phyloP scores from a whole-genome alignment of 2,888 invertebrate genomes.

The Pterostichus madidus region DNA sequence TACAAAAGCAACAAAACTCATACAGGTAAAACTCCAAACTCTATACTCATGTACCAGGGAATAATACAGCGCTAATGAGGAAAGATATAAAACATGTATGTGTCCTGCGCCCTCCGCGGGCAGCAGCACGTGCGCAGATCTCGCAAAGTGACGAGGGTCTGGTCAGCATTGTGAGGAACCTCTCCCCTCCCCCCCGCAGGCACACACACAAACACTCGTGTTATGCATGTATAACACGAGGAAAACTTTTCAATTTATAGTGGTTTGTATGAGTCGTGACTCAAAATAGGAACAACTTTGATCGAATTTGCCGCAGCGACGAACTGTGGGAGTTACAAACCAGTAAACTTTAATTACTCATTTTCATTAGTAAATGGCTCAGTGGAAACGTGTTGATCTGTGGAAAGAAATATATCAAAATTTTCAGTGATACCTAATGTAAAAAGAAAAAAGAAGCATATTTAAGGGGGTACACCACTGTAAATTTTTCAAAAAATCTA shows the following conservation, averaged over 20 bases:
- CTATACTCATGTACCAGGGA: not conserved
- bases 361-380: too few species aligned
- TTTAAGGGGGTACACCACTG: too few species aligned
- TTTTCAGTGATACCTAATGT: too few species aligned
- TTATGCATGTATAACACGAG: not conserved
- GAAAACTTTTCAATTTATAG: conserved; percentile 8
- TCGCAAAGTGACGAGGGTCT: conserved; percentile 1
- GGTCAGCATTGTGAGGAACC: not conserved
- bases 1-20: not conserved
- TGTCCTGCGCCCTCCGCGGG: not conserved
- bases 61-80: conserved; percentile 7
- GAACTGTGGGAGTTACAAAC: too few species aligned
- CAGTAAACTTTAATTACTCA: too few species aligned
- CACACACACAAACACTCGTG: not conserved
- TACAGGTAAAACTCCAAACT: not conserved
- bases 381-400: too few species aligned
- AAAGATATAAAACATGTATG: conserved; percentile 4
- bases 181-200: too few species aligned
- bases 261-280: not conserved
- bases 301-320: conserved; percentile 1
- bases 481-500: too few species aligned
- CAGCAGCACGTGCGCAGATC: not conserved
- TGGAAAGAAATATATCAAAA: too few species aligned
- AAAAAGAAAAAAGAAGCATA: too few species aligned
- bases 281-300: not conserved